Evolutionary conservation across 2,888 invertebrate genomes (phyloP), one percentile per base, ranked within the genome.

Genomic region (Sialis fuliginosa): DNA sequence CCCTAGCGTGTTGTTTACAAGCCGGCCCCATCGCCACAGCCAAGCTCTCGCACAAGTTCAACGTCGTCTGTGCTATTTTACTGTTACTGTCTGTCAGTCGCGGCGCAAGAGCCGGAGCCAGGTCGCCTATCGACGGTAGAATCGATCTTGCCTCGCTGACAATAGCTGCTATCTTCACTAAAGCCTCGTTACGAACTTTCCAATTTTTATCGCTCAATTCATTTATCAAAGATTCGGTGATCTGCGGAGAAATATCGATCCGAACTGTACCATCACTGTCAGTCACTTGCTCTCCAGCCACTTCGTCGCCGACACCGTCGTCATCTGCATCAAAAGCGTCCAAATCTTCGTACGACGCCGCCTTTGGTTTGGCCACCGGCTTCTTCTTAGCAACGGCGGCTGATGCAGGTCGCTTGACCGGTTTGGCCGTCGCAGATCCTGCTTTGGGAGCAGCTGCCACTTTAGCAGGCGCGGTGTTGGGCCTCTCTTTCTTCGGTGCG

Each of bases 121-220:
- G 64, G 59, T 90, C 90, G 0, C 91, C 92, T 39, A 96, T 71
- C 10, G 79, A 78, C 0, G 86, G 68, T 55, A 86, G 88, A 51
- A 96, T 87, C 6, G 85, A 77, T 53, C 85, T 81, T 0, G 86
- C 81, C 46, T 81, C 86, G 12, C 67, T 72, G 34, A 91, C 68
- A 39, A 90, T 79, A 1, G 70, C 71, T 48, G 72, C 75, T 10
- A 90, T 66, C 64, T 85, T 84, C 53, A 75, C 76, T 13, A 88
- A 60, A 1, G 77, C 85, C 64, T 87, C 86, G 54, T 78, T 80
- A 48, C 86, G 71, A 5, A 81, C 81, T 72, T 95, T 95, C 95
- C 95, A 96, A 65, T 89, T 89, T 64, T 89, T 91, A 62, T 92
- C 90, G 22, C 77, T 72, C 54, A 92, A 71, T 63, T 93, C 89